phyloP scores from a whole-genome alignment of 2,888 invertebrate genomes.

The Dione juno region DNA sequence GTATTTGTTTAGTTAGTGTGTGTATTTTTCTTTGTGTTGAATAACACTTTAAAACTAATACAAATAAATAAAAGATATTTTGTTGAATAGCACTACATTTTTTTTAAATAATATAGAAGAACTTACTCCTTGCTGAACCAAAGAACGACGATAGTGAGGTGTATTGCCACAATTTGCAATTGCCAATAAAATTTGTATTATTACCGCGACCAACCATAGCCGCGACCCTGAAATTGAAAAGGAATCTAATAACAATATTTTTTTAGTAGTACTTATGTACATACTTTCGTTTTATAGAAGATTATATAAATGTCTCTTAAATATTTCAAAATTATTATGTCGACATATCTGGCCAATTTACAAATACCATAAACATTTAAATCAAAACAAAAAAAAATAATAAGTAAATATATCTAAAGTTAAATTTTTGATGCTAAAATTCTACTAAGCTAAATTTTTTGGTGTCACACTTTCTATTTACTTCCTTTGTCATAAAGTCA shows the following conservation, averaged over 20 bases:
- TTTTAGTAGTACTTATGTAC: too few relatives aligned
- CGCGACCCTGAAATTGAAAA: slow-evolving; percentile 63
- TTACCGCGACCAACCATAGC: slow-evolving; percentile 62
- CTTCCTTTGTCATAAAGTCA: slow-evolving; percentile 35
- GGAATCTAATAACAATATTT: slow-evolving; percentile 2
- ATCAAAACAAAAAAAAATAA: too few relatives aligned
- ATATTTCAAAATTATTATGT: too few relatives aligned
- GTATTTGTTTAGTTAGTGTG: too few relatives aligned
- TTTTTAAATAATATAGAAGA: background rate
- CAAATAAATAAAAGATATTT: too few relatives aligned
- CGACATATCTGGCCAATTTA: background rate
- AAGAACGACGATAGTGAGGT: slow-evolving; percentile 65
- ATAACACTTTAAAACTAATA: too few relatives aligned
- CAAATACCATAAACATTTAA: too few relatives aligned
- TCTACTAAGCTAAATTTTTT: background rate
- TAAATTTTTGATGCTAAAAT: background rate
- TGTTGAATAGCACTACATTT: too few relatives aligned
- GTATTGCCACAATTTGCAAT: slow-evolving; percentile 55
- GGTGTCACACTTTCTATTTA: slow-evolving; percentile 38
- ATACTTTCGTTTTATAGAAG: too few relatives aligned
- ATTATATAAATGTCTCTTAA: too few relatives aligned
- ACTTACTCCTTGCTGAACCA: slow-evolving; percentile 65
- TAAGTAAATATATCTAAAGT: too few relatives aligned
- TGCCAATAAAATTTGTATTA: slow-evolving; percentile 59
- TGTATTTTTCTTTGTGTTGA: too few relatives aligned